Percentiles rank a stretch among this genome's conserved stretches.
phyloP scores from a whole-genome alignment of 2,797 vertebrate species.

The Acrossocheilus wenchowensis region DNA sequence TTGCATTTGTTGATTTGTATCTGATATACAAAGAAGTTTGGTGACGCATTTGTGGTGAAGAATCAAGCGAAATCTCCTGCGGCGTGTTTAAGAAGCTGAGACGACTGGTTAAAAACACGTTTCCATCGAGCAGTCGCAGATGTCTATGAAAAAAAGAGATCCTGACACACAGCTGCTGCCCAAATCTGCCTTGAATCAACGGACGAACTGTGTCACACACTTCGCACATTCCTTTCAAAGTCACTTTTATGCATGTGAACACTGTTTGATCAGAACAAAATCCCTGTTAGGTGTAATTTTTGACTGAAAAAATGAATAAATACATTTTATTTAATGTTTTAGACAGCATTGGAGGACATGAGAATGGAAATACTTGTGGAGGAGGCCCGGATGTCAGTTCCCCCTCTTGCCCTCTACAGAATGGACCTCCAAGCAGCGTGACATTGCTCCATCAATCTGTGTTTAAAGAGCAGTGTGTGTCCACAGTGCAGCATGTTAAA shows the following conservation, averaged over 20 bases:
- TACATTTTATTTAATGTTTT: neutral
- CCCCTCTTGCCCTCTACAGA: conserved; percentile 64
- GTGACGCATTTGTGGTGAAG: neutral
- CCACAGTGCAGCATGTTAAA: conserved; percentile 66
- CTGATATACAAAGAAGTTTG: neutral
- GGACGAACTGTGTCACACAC: conserved; percentile 50
- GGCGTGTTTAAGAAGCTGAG: conserved; percentile 47
- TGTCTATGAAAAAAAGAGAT: conserved; percentile 84
- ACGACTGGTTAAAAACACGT: conserved; percentile 80
- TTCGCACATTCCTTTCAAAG: conserved; percentile 47
- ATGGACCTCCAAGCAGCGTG: conserved; percentile 67
- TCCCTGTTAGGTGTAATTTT: neutral
- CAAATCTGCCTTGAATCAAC: conserved; percentile 44
- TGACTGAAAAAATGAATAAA: neutral
- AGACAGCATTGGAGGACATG: neutral
- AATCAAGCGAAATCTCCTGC: neutral
- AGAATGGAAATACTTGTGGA: conserved; percentile 53
- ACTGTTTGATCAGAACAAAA: conserved; percentile 30
- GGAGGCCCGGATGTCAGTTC: conserved; percentile 19
- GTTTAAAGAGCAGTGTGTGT: conserved; percentile 65
- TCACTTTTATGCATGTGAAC: conserved; percentile 37
- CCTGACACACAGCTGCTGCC: conserved; percentile 78
- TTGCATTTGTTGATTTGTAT: neutral
- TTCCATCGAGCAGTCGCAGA: conserved; percentile 91
- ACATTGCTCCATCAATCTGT: conserved; percentile 68